A percentile compares a stretch with the other conserved stretches of the same genome.
Evolutionary conservation across 2,888 invertebrate species (phyloP).

Genomic region (Yponomeuta sedellus): DNA sequence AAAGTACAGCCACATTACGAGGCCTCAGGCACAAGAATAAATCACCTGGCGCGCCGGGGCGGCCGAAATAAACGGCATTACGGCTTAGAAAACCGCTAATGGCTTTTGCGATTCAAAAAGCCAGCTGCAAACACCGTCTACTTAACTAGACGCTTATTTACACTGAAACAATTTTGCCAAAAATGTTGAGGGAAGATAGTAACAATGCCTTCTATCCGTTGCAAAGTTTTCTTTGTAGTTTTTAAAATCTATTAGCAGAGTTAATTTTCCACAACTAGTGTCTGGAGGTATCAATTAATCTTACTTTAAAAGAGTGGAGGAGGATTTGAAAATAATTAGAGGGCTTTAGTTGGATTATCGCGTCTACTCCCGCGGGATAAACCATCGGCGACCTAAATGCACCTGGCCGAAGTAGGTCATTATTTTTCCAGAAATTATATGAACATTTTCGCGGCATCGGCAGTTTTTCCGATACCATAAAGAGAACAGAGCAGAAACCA

Average conservation of each 20-base stretch:
- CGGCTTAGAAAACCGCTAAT: conserved; percentile 19
- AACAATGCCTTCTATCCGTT: too few species aligned
- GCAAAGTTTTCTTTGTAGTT: not conserved
- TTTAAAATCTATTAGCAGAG: not conserved
- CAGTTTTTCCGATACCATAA: not conserved
- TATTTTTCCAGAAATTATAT: not conserved
- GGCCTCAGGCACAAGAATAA: conserved; percentile 16
- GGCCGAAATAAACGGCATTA: conserved; percentile 19
- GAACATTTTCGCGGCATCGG: not conserved
- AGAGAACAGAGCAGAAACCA: not conserved
- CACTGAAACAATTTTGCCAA: not conserved
- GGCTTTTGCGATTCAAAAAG: conserved; percentile 17
- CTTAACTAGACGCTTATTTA: not conserved
- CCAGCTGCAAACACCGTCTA: not conserved
- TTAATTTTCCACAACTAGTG: not conserved
- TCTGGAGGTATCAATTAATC: not conserved
- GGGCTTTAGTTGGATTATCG: not conserved
- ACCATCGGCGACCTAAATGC: not conserved
- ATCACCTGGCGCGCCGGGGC: conserved; percentile 18
- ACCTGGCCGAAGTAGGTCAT: not conserved
- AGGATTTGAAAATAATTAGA: not conserved
- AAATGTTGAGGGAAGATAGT: not conserved
- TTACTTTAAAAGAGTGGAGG: not conserved
- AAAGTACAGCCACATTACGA: conserved; percentile 22
- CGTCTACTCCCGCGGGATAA: not conserved